Base-by-base conservation (phyloP, 2,888 invertebrate genomes). In the Ptilodon capucinus region DNA sequence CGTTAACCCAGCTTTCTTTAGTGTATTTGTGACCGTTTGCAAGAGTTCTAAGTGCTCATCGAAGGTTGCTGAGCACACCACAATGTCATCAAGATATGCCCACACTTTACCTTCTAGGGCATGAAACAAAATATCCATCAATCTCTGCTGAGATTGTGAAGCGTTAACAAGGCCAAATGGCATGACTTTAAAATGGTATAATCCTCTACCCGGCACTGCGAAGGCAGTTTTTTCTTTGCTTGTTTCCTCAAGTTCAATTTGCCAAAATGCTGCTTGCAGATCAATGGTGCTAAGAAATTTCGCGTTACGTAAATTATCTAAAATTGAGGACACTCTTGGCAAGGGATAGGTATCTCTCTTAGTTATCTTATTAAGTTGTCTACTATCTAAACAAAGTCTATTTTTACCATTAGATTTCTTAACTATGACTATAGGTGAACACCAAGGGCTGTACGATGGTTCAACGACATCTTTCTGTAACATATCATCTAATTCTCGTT, bases 221-320 rank as follows among this genome's bases (percentile, higher is more conserved):
- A 48, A 48, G 4, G 61, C 54, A 7, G 61, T 58, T 34, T 56
- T 60, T 25, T 54, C 53, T 35, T 41, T 57, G 16, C 46, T 48
- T 0, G 17, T 16, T 8, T 42, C 35, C 1, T 55, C 48, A 0
- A 62, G 19, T 0, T 50, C 47, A 7, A 62, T 48, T 35, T 62
- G 62, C 58, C 61, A 62, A 44, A 57, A 62, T 0, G 59, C 59
- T 0, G 55, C 54, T 28, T 46, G 44, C 9, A 58, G 21, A 18
- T 61, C 58, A 7, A 61, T 9, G 0, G 59, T 55, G 9, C 39
- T 43, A 5, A 25, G 8, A 25, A 9, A 25, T 25, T 25, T 25
- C 2, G 25, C 4, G 9, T 59, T 39, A 8, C 43, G 36, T 2
- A 60, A 21, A 19, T 41, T 61, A 19, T 62, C 57, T 0, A 59